Conservation (phyloP, 2,113 vertebrate species). For the Chionodraco myersi region DNA sequence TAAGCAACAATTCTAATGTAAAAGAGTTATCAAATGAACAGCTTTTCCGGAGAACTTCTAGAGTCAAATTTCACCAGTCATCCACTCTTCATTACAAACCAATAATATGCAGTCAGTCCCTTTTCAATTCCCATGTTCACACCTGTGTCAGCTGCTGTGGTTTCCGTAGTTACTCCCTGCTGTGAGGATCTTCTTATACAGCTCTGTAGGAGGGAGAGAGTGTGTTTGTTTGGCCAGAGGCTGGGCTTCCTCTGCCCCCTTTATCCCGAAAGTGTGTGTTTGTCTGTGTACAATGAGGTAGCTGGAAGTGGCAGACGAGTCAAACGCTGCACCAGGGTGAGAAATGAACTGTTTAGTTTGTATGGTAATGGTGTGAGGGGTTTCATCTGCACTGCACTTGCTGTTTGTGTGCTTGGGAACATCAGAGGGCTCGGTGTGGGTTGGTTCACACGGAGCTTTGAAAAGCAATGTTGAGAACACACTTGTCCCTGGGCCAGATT, state of each 20-base stretch:
- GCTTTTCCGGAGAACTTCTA: neutral
- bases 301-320: constrained; percentile 51
- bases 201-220: constrained; percentile 48
- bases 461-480: constrained; percentile 9
- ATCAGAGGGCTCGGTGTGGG: neutral
- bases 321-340: constrained; percentile 71
- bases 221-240: constrained; percentile 62
- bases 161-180: constrained; percentile 26
- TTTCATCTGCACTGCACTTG: constrained; percentile 24
- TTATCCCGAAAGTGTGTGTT: constrained; percentile 13
- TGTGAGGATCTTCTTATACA: constrained; percentile 46
- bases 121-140: constrained; percentile 49
- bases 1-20: neutral
- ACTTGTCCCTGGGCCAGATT: constrained; percentile 1
- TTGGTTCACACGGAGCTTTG: constrained; percentile 16
- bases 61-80: neutral
- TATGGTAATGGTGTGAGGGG: constrained; percentile 42
- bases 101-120: constrained; percentile 3
- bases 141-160: constrained; percentile 34
- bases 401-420: constrained; percentile 20
- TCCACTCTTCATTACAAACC: neutral
- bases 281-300: constrained; percentile 31
- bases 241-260: constrained; percentile 44
- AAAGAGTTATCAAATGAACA: neutral
- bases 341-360: constrained; percentile 60